Percentiles rank a stretch among this genome's conserved stretches.
Evolutionary conservation across 2,888 invertebrate species (phyloP).

Genomic region (Melanotus villosus): DNA sequence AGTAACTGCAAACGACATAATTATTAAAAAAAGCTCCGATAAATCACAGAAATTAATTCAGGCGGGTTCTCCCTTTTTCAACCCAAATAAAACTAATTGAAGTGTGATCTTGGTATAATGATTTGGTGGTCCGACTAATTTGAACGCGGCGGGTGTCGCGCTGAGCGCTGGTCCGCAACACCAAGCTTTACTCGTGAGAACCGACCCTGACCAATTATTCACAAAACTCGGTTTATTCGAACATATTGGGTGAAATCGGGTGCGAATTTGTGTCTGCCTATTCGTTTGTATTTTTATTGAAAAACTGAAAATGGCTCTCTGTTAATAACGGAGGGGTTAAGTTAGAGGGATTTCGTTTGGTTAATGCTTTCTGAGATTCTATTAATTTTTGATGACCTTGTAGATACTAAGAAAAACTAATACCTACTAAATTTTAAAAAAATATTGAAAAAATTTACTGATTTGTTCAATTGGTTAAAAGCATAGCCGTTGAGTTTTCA

Average conservation of each 20-base stretch:
- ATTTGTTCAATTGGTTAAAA: no score
- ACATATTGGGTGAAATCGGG: constrained; percentile 51
- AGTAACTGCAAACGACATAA: no score
- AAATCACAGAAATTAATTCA: no score
- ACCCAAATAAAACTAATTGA: constrained; percentile 59
- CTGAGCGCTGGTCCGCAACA: constrained; percentile 64
- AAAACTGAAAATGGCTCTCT: constrained; percentile 39
- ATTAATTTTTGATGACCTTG: no score
- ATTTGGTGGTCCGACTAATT: constrained; percentile 60
- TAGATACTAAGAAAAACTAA: no score
- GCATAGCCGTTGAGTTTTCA: no score
- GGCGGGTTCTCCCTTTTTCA: not conserved
- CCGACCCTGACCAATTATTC: constrained; percentile 53
- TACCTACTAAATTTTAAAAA: no score
- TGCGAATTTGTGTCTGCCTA: constrained; percentile 35
- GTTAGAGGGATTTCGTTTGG: no score
- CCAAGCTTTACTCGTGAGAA: constrained; percentile 63
- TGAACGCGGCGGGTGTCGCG: constrained; percentile 62
- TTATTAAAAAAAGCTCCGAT: no score
- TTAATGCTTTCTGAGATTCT: no score
- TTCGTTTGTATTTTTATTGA: constrained; percentile 40
- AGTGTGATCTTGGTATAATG: constrained; percentile 60
- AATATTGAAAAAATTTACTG: no score
- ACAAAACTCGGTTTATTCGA: constrained; percentile 51
- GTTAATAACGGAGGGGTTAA: not conserved